phyloP scores from a whole-genome alignment of 2,113 vertebrate species.

The Cygnus atratus region DNA sequence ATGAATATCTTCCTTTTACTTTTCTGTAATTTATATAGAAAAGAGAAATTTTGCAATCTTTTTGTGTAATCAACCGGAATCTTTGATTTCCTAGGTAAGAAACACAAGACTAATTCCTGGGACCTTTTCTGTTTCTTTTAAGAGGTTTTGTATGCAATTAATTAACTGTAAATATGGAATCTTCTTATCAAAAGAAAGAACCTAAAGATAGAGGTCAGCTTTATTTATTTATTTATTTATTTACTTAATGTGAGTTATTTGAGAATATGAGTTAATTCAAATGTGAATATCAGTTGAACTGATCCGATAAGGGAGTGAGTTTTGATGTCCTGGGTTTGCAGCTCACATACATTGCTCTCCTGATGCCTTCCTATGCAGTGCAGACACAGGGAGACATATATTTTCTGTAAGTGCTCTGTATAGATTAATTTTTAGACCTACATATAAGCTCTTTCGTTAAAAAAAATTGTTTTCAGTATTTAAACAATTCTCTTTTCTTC shows the following conservation, averaged over 20 bases:
- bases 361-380: neutral
- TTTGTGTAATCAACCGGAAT: neutral
- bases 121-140: neutral
- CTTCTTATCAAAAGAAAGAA: neutral
- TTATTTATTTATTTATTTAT: neutral
- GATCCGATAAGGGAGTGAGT: neutral
- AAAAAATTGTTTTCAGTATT: neutral
- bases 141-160: neutral
- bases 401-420: neutral
- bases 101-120: fast-evolving
- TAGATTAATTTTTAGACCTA: neutral
- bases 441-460: neutral
- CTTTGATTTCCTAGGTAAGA: neutral
- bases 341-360: neutral
- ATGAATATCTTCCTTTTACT: neutral
- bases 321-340: neutral
- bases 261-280: neutral
- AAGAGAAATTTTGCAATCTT: neutral
- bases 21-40: neutral
- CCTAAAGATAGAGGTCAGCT: neutral
- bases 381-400: neutral
- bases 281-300: neutral
- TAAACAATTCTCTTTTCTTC: neutral
- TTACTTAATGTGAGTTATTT: neutral
- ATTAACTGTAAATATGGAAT: neutral